Evolutionary conservation across 2,888 invertebrate species (phyloP), one percentile per base, ranked within the genome.

Genomic region (Asteroscopus sphinx): DNA sequence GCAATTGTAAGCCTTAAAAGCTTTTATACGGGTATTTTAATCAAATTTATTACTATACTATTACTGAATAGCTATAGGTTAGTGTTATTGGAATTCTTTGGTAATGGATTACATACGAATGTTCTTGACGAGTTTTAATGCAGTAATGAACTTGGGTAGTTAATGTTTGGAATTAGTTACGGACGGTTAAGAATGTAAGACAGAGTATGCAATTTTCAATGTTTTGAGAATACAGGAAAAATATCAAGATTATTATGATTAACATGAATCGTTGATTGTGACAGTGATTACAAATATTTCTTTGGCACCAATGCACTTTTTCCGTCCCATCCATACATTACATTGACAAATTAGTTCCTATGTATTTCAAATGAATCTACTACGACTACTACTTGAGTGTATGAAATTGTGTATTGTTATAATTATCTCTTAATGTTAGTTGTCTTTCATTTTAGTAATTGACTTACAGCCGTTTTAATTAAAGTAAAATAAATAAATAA

Each of bases 91-190:
- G 39, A 41, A 61, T 56, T 62, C 45, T 48, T 54, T 39, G 28
- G 36, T 51, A 61, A 56, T 48, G 33, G 39, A n/a, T 53, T 47
- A 65, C 12, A 44, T 53, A 16, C 9, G 6, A 40, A 39, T 39
- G 17, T 21, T 47, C 9, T 30, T 41, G 32, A 7, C 49, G 16
- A 48, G 28, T 44, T 28, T 59, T 17, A 58, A 58, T 28, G 49
- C 40, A 48, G 56, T 62, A 49, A 49, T 72, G 62, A 72, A 69
- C 66, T 69, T 62, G 66, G 40, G 46, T n/a, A 6, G 17, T 17
- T 47, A 26, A 26, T 39, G 21, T 33, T 39, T 5, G 5, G 9
- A 53, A 36, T 65, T 48, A 3, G 28, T 53, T 48, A 48, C 30
- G n/a, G 32, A 17, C 11, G 28, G 37, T 45, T 36, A 16, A 21